Conservation (phyloP, 1,140 invertebrate genomes). For the Gryllus bimaculatus region DNA sequence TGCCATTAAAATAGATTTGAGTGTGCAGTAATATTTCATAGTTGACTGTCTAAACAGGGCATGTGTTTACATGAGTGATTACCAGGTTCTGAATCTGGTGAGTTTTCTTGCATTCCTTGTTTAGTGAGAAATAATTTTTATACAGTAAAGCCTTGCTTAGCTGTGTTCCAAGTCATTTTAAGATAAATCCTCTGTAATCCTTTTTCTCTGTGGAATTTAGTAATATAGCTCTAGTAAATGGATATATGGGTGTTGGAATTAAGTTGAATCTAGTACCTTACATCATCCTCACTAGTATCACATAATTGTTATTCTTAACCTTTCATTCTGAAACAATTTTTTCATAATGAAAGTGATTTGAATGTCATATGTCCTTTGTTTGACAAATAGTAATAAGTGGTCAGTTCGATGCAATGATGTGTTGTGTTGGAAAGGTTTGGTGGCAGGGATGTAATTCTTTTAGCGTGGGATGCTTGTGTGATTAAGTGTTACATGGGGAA, state of each 20-base stretch:
- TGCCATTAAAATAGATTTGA: not conserved
- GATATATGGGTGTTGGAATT: not conserved
- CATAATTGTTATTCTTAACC: not conserved
- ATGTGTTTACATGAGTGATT: not conserved
- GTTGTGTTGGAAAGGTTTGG: too few relatives aligned
- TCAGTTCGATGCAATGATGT: too few relatives aligned
- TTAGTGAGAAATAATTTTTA: conserved; percentile 6
- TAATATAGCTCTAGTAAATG: not conserved
- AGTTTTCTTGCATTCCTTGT: not conserved
- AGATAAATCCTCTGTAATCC: not conserved
- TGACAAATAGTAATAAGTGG: too few relatives aligned
- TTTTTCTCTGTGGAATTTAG: conserved; percentile 1
- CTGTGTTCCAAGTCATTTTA: not conserved
- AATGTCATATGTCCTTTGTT: too few relatives aligned
- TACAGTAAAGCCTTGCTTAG: conserved; percentile 4
- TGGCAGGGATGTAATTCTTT: too few relatives aligned
- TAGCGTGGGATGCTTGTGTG: too few relatives aligned
- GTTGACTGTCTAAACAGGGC: conserved; percentile 3
- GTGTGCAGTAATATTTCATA: not conserved
- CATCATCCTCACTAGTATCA: not conserved
- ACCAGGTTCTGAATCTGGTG: not conserved
- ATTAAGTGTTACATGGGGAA: too few relatives aligned
- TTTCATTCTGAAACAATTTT: not conserved
- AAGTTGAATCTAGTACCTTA: not conserved
- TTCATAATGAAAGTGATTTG: too few relatives aligned